Base-by-base conservation (phyloP, 2,113 vertebrate species). In the Argyrosomus japonicus region DNA sequence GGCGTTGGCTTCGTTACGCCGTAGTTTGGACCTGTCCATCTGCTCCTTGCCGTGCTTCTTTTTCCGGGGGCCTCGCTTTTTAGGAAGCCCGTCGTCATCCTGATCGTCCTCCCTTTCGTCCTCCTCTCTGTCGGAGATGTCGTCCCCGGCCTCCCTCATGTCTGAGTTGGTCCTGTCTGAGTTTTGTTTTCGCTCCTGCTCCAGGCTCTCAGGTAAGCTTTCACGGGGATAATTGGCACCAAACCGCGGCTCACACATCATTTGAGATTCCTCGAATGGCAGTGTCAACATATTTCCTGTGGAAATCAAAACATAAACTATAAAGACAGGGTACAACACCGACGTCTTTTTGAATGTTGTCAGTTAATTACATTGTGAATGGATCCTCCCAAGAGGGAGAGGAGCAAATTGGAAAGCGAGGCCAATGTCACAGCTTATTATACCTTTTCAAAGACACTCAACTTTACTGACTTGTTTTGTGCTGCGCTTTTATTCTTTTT, bases 231-330 rank as follows among this genome's bases (percentile, higher is more conserved):
- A 98, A 94, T 96, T 97, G 95, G 96, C 96, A 93, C 97, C 97
- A 83, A 98, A 97, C 93, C 97, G 96, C 87, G 97, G 95, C 89
- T 99, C 97, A 89, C 96, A 96, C 97, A 97, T 97, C 95, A 96
- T 91, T 93, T 96, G 97, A 94, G 96, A 95, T 91, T 99, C 98
- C 92, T 99, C 97, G 95, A 97, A 97, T n/a, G 98, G 97, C 95
- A 98, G 95, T 36, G 98, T 99, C 96, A 99, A 93, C 98, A 99
- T 99, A 56, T 95, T 95, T 95, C 96, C 96, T 97, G 93, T 82
- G 91, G 89, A 94, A 94, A 62, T 88, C 88, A 47, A 4, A 4
- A 69, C n/a, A 79, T 40, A 65, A 85, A 77, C 51, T 18, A 23
- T 89, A 8, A 87, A 74, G 61, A 25, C 43, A 75, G 45, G 71